Evolutionary conservation across 2,888 invertebrate genomes (phyloP).

Genomic region (Buathra laborator): DNA sequence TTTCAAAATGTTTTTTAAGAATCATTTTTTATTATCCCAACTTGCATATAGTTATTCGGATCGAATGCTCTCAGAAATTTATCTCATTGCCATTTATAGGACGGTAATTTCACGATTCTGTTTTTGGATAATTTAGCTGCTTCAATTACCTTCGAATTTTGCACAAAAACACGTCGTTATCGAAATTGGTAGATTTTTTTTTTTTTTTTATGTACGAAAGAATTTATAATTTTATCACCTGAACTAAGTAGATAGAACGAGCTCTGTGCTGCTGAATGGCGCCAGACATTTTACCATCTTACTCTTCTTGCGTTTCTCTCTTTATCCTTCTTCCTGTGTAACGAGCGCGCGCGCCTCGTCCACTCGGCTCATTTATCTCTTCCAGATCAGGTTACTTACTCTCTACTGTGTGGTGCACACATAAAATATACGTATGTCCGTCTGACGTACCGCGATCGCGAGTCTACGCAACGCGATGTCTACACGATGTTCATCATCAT

Average conservation of each 20-base stretch:
- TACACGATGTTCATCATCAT: slow-evolving; percentile 60
- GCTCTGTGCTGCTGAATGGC: slow-evolving; percentile 48
- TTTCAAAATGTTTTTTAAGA: no score
- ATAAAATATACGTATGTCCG: slow-evolving; percentile 43
- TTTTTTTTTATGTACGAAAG: neutral
- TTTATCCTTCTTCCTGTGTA: slow-evolving; percentile 43
- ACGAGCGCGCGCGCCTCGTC: slow-evolving; percentile 51
- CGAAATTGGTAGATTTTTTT: neutral
- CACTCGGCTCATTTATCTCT: slow-evolving; percentile 66
- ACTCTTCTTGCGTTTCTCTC: slow-evolving; percentile 15
- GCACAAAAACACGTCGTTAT: neutral
- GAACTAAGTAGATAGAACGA: slow-evolving; percentile 1
- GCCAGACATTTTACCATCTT: slow-evolving; percentile 66
- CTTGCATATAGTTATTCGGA: no score
- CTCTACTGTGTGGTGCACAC: slow-evolving; percentile 25
- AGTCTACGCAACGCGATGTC: slow-evolving; percentile 52
- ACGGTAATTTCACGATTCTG: neutral
- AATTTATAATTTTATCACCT: slow-evolving; percentile 39
- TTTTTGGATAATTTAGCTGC: neutral
- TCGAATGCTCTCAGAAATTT: no score
- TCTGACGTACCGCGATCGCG: slow-evolving; percentile 53
- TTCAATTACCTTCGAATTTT: neutral
- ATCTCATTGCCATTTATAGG: no score
- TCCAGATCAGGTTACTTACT: slow-evolving; percentile 67
- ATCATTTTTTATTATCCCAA: no score